Evolutionary conservation across 2,888 invertebrate species (phyloP).

Genomic region (Thysanoteuthis rhombus): DNA sequence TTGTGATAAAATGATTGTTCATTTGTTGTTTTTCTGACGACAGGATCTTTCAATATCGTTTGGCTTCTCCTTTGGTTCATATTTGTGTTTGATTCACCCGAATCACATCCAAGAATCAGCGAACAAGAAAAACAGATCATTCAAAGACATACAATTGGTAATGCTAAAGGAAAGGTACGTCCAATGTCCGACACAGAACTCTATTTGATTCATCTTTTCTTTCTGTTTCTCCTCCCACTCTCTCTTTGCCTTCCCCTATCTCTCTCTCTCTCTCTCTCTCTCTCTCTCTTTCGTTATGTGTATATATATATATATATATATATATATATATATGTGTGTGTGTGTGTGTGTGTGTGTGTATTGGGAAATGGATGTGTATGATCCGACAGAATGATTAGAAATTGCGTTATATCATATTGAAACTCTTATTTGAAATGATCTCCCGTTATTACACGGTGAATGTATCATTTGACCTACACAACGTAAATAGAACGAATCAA

Average conservation of each 20-base stretch:
- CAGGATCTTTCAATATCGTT: slow-evolving; percentile 18
- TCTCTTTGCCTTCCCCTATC: neutral
- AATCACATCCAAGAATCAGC: slow-evolving; percentile 30
- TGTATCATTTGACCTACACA: too few species aligned
- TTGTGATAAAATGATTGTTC: neutral
- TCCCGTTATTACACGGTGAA: too few species aligned
- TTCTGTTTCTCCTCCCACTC: neutral
- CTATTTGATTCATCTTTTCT: neutral
- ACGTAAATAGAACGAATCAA: too few species aligned
- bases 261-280: slow-evolving; percentile 14
- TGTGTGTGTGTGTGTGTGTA: neutral
- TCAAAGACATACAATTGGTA: neutral
- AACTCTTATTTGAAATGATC: too few species aligned
- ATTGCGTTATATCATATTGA: too few species aligned
- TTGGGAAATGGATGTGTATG: too few species aligned
- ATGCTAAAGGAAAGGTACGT: neutral
- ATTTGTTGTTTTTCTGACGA: neutral
- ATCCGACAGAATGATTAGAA: too few species aligned
- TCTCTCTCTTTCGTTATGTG: neutral
- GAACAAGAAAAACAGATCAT: slow-evolving; percentile 31
- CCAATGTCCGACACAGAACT: neutral
- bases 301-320: neutral
- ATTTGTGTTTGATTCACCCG: slow-evolving; percentile 31
- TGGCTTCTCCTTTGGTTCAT: slow-evolving; percentile 29
- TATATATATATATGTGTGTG: neutral